Conservation (phyloP, 2,888 invertebrate species). For the Ormyrus labotus region DNA sequence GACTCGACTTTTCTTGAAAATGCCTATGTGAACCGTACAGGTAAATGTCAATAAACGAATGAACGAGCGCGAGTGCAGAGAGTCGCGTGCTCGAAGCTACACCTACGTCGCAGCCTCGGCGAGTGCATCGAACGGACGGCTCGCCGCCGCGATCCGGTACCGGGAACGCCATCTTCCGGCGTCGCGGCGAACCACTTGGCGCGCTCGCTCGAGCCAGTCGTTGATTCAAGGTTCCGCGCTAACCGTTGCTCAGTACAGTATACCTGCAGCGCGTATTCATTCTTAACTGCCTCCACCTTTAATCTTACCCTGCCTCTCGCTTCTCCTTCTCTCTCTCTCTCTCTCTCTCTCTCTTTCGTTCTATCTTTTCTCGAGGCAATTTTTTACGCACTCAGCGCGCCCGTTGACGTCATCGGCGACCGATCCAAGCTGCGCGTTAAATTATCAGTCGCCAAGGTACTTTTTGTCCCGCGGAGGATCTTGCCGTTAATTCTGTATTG, state of each 20-base stretch:
- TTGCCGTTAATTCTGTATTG: no score
- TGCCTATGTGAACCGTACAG: no score
- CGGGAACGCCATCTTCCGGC: slow-evolving; percentile 37
- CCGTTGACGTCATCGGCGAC: no score
- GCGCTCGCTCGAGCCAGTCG: background rate
- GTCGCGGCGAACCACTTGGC: background rate
- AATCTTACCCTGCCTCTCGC: background rate
- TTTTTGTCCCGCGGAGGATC: no score
- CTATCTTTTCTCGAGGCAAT: background rate
- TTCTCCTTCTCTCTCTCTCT: slow-evolving; percentile 4
- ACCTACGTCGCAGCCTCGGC: background rate
- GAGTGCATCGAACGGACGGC: slow-evolving; percentile 33
- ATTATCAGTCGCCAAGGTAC: no score
- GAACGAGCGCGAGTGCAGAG: background rate
- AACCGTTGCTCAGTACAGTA: slow-evolving; percentile 31
- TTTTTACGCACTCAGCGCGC: no score
- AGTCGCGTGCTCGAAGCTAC: background rate
- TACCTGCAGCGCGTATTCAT: background rate
- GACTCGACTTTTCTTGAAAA: no score
- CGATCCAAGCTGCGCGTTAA: no score
- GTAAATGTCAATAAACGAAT: background rate
- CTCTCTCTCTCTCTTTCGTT: slow-evolving; percentile 1
- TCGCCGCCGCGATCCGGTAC: slow-evolving; percentile 3
- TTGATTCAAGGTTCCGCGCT: slow-evolving; percentile 22
- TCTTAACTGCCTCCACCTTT: background rate